Conservation (phyloP, 2,888 invertebrate genomes). For the Lithodes maja region DNA sequence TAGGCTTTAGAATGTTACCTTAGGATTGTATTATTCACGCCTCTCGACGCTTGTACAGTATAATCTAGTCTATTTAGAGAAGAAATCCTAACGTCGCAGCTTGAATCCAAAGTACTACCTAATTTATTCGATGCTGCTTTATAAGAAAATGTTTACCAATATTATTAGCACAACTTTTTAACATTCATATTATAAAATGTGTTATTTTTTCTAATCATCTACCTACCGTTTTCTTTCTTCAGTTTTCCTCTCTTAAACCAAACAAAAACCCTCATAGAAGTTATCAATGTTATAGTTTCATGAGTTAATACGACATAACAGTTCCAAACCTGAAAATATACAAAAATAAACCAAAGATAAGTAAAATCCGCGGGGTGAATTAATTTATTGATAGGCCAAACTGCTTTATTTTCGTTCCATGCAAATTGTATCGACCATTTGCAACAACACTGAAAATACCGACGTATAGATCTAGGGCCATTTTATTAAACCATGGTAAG, state of each 20-base stretch:
- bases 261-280: slow-evolving; percentile 52
- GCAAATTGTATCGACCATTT: too few relatives aligned
- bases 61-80: slow-evolving; percentile 28
- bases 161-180: too few relatives aligned
- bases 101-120: too few relatives aligned
- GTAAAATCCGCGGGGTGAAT: slow-evolving; percentile 23
- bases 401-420: too few relatives aligned
- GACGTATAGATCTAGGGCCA: too few relatives aligned
- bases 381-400: not conserved
- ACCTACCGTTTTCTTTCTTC: not conserved
- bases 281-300: slow-evolving; percentile 44
- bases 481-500: too few relatives aligned
- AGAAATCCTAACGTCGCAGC: not conserved
- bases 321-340: slow-evolving; percentile 22
- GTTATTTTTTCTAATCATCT: not conserved
- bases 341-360: slow-evolving; percentile 19
- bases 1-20: not conserved
- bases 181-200: too few relatives aligned
- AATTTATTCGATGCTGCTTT: too few relatives aligned
- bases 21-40: not conserved
- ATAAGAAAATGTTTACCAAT: too few relatives aligned
- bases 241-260: not conserved
- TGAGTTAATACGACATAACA: slow-evolving; percentile 56
- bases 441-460: too few relatives aligned
- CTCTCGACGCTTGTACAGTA: not conserved